Percentiles rank a stretch among this genome's conserved stretches.
phyloP scores from a whole-genome alignment of 2,113 vertebrate genomes.

The Zingel zingel region DNA sequence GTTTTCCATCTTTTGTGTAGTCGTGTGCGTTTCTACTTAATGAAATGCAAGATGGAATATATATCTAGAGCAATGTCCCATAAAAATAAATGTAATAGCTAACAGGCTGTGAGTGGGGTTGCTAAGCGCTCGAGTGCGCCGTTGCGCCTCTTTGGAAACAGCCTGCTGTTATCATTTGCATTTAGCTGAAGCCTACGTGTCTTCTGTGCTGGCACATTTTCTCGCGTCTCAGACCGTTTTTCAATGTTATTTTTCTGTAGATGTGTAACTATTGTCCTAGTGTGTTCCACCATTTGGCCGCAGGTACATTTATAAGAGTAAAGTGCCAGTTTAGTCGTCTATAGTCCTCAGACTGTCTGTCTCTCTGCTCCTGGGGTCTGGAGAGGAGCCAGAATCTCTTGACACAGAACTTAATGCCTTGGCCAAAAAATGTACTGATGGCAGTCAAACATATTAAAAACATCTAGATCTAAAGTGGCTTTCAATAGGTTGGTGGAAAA shows the following conservation, averaged over 20 bases:
- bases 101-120: neutral
- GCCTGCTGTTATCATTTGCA: constrained; percentile 1
- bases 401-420: neutral
- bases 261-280: neutral
- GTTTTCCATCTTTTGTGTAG: neutral
- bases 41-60: neutral
- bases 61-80: accelerated
- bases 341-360: neutral
- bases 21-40: neutral
- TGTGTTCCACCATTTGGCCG: neutral
- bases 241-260: neutral
- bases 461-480: neutral
- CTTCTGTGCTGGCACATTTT: neutral
- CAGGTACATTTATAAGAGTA: neutral
- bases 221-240: neutral
- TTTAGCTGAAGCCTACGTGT: constrained; percentile 9
- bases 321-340: neutral
- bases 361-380: constrained; percentile 28
- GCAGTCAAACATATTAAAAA: neutral
- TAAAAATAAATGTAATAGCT: neutral
- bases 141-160: constrained; percentile 25
- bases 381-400: constrained; percentile 11
- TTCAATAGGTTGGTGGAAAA: neutral
- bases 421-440: neutral
- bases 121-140: neutral